phyloP scores from a whole-genome alignment of 1,140 invertebrate species.

The Caenorhabditis tropicalis region DNA sequence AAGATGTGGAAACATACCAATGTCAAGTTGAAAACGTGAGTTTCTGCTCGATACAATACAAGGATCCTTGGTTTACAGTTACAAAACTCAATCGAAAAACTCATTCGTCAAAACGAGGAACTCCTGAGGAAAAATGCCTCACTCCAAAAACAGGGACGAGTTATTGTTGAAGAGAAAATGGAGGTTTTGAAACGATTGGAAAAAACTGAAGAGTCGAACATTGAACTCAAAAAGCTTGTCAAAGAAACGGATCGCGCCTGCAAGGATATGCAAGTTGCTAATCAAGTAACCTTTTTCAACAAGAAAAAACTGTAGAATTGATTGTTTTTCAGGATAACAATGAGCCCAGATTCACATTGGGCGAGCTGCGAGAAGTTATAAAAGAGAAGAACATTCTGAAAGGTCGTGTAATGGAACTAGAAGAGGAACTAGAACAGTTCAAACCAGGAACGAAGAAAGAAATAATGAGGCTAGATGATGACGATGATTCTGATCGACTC shows the following conservation, averaged over 20 bases:
- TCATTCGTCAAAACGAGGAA: slow-evolving; percentile 62
- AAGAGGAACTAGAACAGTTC: slow-evolving; percentile 83
- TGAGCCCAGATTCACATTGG: slow-evolving; percentile 84
- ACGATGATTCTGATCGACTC: slow-evolving; percentile 5
- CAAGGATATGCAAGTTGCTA: slow-evolving; percentile 65
- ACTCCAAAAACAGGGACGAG: slow-evolving; percentile 61
- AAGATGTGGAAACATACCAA: slow-evolving; percentile 47
- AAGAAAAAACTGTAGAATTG: background rate
- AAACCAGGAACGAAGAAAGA: slow-evolving; percentile 73
- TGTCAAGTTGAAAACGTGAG: slow-evolving; percentile 53
- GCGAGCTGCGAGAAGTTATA: slow-evolving; percentile 85
- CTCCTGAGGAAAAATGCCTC: slow-evolving; percentile 59
- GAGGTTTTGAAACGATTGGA: slow-evolving; percentile 54
- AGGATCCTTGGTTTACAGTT: slow-evolving; percentile 57
- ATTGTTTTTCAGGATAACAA: slow-evolving; percentile 49
- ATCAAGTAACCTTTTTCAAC: background rate
- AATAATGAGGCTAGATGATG: slow-evolving; percentile 9
- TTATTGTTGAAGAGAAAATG: slow-evolving; percentile 61
- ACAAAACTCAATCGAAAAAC: slow-evolving; percentile 63
- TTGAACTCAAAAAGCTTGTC: slow-evolving; percentile 61
- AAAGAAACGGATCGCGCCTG: slow-evolving; percentile 68
- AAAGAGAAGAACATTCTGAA: slow-evolving; percentile 88
- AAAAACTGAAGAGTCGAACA: slow-evolving; percentile 61
- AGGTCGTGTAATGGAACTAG: slow-evolving; percentile 79
- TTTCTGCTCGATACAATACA: slow-evolving; percentile 49